Percentiles rank a stretch among this genome's conserved stretches.
Evolutionary conservation across 2,797 vertebrate genomes (phyloP).

Genomic region (Tokudaia tokunoshimensis): DNA sequence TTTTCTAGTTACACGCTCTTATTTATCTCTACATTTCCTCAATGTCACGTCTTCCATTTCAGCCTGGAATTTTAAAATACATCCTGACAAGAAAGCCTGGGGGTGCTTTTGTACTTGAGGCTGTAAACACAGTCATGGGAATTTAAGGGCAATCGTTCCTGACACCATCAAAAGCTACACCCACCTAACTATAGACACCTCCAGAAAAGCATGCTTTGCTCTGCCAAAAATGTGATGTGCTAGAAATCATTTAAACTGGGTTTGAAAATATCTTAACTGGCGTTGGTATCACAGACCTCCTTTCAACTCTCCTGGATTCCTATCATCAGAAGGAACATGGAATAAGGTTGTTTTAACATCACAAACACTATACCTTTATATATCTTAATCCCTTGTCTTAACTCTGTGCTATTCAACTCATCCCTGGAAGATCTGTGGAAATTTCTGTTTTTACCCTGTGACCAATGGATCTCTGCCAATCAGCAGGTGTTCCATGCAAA

Average conservation of each 20-base stretch:
- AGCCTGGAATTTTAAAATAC: conserved; percentile 60
- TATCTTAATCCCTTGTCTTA: neutral
- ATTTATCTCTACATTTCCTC: conserved; percentile 33
- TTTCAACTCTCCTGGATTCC: neutral
- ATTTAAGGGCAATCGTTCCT: neutral
- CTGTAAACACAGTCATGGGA: neutral
- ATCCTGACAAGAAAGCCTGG: conserved; percentile 19
- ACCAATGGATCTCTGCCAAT: conserved; percentile 84
- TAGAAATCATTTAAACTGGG: neutral
- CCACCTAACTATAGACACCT: conserved; percentile 12
- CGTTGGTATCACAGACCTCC: conserved; percentile 10
- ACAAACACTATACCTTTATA: neutral
- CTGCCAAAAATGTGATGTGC: conserved; percentile 40
- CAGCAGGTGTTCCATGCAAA: conserved; percentile 65
- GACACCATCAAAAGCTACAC: accelerated
- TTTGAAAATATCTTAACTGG: conserved; percentile 50
- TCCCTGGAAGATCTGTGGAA: conserved; percentile 58
- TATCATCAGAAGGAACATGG: conserved; percentile 66
- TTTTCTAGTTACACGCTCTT: neutral
- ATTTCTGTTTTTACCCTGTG: conserved; percentile 71
- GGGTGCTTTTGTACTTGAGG: accelerated
- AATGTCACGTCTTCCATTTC: conserved; percentile 37
- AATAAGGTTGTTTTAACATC: neutral
- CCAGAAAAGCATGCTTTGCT: conserved; percentile 29
- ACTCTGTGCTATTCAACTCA: conserved; percentile 79